Conservation (phyloP, 2,888 invertebrate genomes). For the Tortricodes alternella region DNA sequence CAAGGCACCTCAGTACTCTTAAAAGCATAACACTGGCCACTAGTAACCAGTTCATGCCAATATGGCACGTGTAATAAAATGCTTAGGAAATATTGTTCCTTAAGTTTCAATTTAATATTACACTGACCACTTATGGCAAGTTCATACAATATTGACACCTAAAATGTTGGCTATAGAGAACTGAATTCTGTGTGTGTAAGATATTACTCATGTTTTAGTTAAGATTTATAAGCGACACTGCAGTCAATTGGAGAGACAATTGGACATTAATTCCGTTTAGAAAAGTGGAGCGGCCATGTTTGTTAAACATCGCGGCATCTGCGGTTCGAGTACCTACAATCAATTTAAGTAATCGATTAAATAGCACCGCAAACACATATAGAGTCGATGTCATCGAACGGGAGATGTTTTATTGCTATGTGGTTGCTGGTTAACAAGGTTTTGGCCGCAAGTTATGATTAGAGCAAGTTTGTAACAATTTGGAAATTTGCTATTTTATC, state of each 20-base stretch:
- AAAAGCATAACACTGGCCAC: conserved; percentile 41
- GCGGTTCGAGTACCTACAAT: conserved; percentile 32
- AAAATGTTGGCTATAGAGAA: conserved; percentile 48
- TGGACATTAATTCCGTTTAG: conserved; percentile 74
- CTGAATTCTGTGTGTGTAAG: conserved; percentile 30
- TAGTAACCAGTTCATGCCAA: conserved; percentile 39
- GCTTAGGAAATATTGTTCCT: neutral
- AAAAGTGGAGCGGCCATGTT: conserved; percentile 65
- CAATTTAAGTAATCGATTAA: conserved; percentile 30
- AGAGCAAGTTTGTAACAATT: too few relatives aligned
- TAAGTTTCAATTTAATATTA: neutral
- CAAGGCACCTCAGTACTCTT: conserved; percentile 61
- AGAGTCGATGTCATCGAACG: neutral
- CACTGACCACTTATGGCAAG: conserved; percentile 14
- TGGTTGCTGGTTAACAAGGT: neutral
- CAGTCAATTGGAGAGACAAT: conserved; percentile 59
- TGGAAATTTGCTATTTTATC: neutral
- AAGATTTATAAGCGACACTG: conserved; percentile 70
- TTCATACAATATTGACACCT: conserved; percentile 49
- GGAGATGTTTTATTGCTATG: neutral
- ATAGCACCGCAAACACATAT: conserved; percentile 14
- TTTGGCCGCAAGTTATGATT: neutral
- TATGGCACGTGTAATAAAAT: conserved; percentile 40
- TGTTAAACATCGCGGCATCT: conserved; percentile 53
- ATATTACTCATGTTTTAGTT: conserved; percentile 56